Percentiles rank a stretch among this genome's conserved stretches.
Conservation (phyloP, 2,113 vertebrate species). For the Pygoscelis antarcticus region DNA sequence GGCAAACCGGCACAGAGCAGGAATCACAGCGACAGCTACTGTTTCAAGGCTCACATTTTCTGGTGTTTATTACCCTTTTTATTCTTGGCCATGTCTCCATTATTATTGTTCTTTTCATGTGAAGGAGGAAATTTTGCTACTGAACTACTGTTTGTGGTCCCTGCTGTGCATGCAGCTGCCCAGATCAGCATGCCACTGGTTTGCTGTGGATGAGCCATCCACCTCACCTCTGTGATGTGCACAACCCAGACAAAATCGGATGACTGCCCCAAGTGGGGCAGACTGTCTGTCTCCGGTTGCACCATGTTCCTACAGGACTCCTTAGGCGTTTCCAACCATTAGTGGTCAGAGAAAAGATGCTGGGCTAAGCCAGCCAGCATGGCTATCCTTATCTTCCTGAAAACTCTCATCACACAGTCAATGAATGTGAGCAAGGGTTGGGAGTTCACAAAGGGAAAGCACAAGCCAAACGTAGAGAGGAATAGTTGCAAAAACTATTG, state of each 20-base stretch:
- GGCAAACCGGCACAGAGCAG: accelerated
- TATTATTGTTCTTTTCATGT: neutral
- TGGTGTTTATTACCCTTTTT: neutral
- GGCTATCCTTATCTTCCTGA: neutral
- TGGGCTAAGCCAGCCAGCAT: neutral
- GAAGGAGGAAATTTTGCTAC: neutral
- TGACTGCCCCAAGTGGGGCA: neutral
- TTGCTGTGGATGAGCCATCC: neutral
- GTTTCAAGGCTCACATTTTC: neutral
- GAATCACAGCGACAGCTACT: neutral
- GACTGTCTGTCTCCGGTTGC: neutral
- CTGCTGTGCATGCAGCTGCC: neutral
- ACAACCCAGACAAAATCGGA: neutral
- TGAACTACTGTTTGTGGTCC: neutral
- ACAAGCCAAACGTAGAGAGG: neutral
- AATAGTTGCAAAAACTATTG: neutral
- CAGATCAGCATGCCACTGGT: accelerated
- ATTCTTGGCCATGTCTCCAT: neutral
- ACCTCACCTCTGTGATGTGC: neutral
- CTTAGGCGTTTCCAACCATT: neutral
- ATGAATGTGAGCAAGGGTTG: neutral
- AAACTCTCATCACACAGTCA: neutral
- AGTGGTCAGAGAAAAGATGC: neutral
- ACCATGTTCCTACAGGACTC: neutral
- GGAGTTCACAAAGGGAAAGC: neutral